Evolutionary conservation across 2,888 invertebrate genomes (phyloP).

Genomic region (Ectemnius cavifrons): DNA sequence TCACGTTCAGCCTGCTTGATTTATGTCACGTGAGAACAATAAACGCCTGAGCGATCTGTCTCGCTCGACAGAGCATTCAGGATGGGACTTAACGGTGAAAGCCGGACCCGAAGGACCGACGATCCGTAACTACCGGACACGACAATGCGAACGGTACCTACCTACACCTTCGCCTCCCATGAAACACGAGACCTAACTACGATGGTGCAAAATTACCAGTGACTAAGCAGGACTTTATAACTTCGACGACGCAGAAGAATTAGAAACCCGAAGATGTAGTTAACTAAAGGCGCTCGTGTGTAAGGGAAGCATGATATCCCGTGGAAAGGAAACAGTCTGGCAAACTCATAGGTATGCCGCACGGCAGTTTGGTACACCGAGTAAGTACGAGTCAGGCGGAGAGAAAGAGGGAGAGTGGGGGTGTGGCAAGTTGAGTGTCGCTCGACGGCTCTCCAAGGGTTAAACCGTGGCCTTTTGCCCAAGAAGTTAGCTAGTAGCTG

Average conservation of each 20-base stretch:
- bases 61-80: constrained; percentile 61
- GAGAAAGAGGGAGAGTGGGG: not conserved
- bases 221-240: too few species aligned
- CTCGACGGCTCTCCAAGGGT: constrained; percentile 2
- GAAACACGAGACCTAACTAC: constrained; percentile 11
- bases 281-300: not conserved
- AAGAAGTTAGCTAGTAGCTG: constrained; percentile 1
- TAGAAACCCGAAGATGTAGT: not conserved
- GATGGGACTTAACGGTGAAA: constrained; percentile 67
- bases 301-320: not conserved
- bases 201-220: too few species aligned
- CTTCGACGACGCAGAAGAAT: not conserved
- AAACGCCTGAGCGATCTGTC: constrained; percentile 53
- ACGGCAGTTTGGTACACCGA: not conserved
- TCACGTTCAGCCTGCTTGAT: constrained; percentile 49
- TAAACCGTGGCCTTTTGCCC: constrained; percentile 9
- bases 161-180: constrained; percentile 44
- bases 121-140: constrained; percentile 61
- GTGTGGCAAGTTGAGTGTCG: not conserved
- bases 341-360: not conserved
- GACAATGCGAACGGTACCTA: constrained; percentile 58
- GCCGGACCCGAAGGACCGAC: constrained; percentile 65
- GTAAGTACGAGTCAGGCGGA: too few species aligned
- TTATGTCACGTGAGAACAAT: constrained; percentile 55
- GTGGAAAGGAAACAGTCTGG: constrained; percentile 1